These are phyloP conservation scores for Norana najaformis DNA, from an alignment of 2,888 invertebrate genomes.

Conservation along the genomic window DNA sequence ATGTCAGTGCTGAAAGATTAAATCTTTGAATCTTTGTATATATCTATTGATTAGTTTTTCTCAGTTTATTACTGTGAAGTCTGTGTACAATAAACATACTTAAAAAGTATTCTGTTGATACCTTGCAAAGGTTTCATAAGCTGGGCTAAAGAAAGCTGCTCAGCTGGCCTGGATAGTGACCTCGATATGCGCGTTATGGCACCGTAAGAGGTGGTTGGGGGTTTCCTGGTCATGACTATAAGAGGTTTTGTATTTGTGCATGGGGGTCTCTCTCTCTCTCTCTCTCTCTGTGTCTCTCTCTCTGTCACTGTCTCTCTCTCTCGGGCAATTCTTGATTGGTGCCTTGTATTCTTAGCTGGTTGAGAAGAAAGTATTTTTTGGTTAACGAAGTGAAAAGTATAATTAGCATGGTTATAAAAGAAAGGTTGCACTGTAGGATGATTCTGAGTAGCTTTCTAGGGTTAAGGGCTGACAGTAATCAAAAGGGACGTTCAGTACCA, in stretches of 20 bases:
- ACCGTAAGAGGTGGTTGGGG: neutral
- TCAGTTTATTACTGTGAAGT: neutral
- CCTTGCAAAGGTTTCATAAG: neutral
- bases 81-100: neutral
- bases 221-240: neutral
- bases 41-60: neutral
- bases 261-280: too few relatives aligned
- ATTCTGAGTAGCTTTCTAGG: too few relatives aligned
- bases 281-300: too few relatives aligned
- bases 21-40: neutral
- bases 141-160: neutral
- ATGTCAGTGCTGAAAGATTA: neutral
- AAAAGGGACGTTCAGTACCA: too few relatives aligned
- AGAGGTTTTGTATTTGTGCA: neutral
- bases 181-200: neutral
- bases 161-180: neutral
- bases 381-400: too few relatives aligned
- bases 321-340: too few relatives aligned
- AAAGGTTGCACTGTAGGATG: too few relatives aligned
- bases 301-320: too few relatives aligned
- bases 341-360: too few relatives aligned
- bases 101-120: neutral
- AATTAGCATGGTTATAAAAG: too few relatives aligned
- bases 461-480: too few relatives aligned
- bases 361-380: too few relatives aligned